These are phyloP conservation scores for Lutjanus erythropterus DNA, from an alignment of 2,113 vertebrate genomes.

Conservation along the genomic window DNA sequence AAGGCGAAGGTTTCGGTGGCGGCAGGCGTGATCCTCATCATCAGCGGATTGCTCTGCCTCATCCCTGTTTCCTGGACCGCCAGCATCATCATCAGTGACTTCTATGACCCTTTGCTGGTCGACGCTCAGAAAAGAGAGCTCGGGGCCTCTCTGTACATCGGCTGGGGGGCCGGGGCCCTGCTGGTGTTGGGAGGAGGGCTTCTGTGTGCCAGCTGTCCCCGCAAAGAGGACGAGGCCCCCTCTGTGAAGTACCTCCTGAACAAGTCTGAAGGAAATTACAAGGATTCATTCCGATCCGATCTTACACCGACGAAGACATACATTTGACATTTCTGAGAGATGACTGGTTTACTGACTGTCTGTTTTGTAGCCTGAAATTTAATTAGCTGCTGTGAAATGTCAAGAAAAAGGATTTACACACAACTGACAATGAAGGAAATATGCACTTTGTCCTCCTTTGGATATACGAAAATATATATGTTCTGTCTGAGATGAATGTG, in stretches of 20 bases:
- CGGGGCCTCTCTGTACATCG: constrained; percentile 89
- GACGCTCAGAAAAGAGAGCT: constrained; percentile 80
- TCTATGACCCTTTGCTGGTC: constrained; percentile 84
- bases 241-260: constrained; percentile 69
- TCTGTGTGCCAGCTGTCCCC: constrained; percentile 90
- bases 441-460: constrained; percentile 20
- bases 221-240: constrained; percentile 66
- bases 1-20: constrained; percentile 88
- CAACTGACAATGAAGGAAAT: constrained; percentile 48
- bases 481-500: neutral
- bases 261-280: constrained; percentile 38
- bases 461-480: constrained; percentile 2
- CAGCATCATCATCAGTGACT: constrained; percentile 88
- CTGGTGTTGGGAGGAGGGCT: constrained; percentile 88
- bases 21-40: constrained; percentile 86
- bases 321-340: constrained; percentile 54
- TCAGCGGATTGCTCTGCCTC: constrained; percentile 86
- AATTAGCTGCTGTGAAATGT: constrained; percentile 1
- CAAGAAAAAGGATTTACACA: neutral
- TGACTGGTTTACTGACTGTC: neutral
- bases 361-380: no score
- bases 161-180: constrained; percentile 87
- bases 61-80: constrained; percentile 91
- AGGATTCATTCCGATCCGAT: constrained; percentile 35
- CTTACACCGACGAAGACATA: constrained; percentile 72